These are phyloP conservation scores for Leptopilina myrica DNA, from an alignment of 2,888 invertebrate species.

Conservation along the genomic window DNA sequence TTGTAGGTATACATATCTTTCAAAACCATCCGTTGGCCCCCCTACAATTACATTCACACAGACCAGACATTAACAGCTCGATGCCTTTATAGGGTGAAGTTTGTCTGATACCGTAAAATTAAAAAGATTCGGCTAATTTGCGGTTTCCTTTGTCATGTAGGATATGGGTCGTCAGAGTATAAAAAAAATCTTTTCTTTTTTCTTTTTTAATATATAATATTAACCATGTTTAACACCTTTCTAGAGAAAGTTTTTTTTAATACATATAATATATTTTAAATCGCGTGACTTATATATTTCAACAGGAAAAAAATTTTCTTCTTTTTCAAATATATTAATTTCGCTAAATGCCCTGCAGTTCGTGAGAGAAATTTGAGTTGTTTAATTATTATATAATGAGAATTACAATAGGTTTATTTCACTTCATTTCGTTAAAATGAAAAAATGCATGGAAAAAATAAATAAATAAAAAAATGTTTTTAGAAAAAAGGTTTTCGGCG, in stretches of 20 bases:
- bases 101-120: constrained; percentile 63
- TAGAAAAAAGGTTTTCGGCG: too few species aligned
- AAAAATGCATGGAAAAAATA: too few species aligned
- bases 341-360: not conserved
- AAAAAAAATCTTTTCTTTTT: constrained; percentile 1
- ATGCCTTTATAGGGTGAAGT: constrained; percentile 23
- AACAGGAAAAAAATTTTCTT: not conserved
- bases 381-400: too few species aligned
- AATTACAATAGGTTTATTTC: too few species aligned
- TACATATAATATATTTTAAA: constrained; percentile 2
- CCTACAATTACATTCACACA: constrained; percentile 45
- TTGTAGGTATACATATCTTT: not conserved
- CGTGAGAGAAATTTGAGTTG: not conserved
- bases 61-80: constrained; percentile 21
- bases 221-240: not conserved
- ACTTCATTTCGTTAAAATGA: too few species aligned
- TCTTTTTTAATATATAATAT: not conserved
- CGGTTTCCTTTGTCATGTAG: constrained; percentile 54
- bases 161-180: constrained; percentile 49
- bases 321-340: not conserved
- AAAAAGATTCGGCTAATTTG: constrained; percentile 65
- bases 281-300: constrained; percentile 26
- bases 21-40: constrained; percentile 55
- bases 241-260: constrained; percentile 15
- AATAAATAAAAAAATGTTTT: too few species aligned